Base-by-base conservation (phyloP, 2,888 invertebrate species). In the Schizaphis graminum region DNA sequence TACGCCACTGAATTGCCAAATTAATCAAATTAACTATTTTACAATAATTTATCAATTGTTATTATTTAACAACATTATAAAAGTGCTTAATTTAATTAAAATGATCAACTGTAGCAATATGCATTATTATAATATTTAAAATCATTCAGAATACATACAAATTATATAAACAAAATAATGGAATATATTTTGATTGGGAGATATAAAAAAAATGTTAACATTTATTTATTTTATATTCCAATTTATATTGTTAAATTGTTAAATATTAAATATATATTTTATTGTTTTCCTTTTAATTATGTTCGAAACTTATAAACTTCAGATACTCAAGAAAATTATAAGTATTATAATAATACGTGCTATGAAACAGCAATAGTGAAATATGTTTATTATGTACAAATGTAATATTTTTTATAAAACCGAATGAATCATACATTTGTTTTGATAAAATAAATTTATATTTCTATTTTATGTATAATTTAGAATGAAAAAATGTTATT, bases 401-500 rank as follows among this genome's bases (percentile, higher is more conserved):
- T 90, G n/a, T 28, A 13, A 91, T 0, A 21, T 53, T 91, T 77
- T 77, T 90, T 47, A 24, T 24, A 16, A n/a, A 67, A 49, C 28
- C 44, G 0, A 84, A 77, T 77, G 41, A 26, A 77, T 41, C 35
- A 49, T 47, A 35, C 7, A 24, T 89, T 67, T 53, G 5, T 49
- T 77, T 41, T 44, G 41, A 44, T 44, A 44, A 44, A 44, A 44
- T 44, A 44, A 44, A 44, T 44, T n/a, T 16, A 1, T 21, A 91
- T 56, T 44, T 85, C 3, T 57, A n/a, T 57, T 85, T 85, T 47
- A 5, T 47, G n/a, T 91, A 24, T 91, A n/a, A 91, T 57, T 91
- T 91, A 85, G n/a, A 67, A 88, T 53, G 21, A 61, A 3, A 88
- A 67, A 49, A 67, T 41, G 67, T 88, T 88, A 67, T 92, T 21